Base-by-base conservation (phyloP, 2,888 invertebrate species). In the Leptinotarsa juncta region DNA sequence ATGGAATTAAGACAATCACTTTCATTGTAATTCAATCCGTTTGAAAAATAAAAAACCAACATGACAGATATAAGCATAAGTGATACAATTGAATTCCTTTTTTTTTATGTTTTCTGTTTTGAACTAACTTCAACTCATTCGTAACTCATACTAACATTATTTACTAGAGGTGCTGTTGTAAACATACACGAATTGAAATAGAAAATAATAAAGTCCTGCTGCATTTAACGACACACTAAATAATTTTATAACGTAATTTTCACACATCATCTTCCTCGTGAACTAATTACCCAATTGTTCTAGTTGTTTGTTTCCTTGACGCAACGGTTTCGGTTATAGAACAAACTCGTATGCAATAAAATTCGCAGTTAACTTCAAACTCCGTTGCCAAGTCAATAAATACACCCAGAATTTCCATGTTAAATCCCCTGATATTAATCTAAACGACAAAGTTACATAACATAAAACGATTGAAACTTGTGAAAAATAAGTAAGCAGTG, bases 361-460 rank as follows among this genome's bases (percentile, higher is more conserved):
- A 57, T 14, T 57, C 23, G 57, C 57, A 23, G 57, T 57, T 20
- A 57, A 26, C 14, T 14, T 18, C 53, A 53, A 53, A n/a, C 12
- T 12, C 53, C 10, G n/a, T 57, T 57, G 23, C 57, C 57, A 57
- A 57, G 23, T 57, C 57, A 57, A 57, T 57, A 57, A 20, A 57
- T 15, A 57, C 23, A 57, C 57, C 57, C 57, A 14, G 23, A 14
- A 57, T 57, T 57, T 57, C 12, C 14, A 20, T 23, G 57, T 57
- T 23, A 23, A 57, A 57, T 14, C 57, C 23, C 23, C 4, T 3
- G 57, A 57, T 57, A 57, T 26, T 3, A 57, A 57, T 57, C 57
- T 57, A 20, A 57, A 57, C 57, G 57, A 57, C 57, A 57, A 57
- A 57, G 14, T 57, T 57, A 57, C 57, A 57, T 57, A 57, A 57